phyloP scores from a whole-genome alignment of 2,888 invertebrate species.

The Cataglyphis cursor region DNA sequence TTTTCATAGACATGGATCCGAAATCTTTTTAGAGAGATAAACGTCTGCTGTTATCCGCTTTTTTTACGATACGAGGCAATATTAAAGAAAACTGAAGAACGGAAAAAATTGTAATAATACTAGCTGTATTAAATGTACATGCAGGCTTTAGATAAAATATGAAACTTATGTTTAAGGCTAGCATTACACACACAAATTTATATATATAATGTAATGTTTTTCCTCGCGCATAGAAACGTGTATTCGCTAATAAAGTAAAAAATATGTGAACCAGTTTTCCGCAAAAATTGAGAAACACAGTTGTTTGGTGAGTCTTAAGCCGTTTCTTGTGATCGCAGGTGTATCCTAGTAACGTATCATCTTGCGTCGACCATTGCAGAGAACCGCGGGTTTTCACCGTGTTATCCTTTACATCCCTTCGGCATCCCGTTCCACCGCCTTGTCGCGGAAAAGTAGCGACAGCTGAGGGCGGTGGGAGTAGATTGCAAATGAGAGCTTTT shows the following conservation, averaged over 20 bases:
- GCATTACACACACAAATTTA: neutral
- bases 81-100: neutral
- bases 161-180: neutral
- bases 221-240: neutral
- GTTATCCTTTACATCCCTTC: constrained; percentile 26
- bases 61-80: neutral
- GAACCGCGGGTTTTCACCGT: constrained; percentile 37
- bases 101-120: neutral
- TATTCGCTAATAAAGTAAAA: neutral
- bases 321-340: constrained; percentile 23
- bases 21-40: neutral
- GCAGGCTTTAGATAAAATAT: neutral
- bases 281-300: constrained; percentile 23
- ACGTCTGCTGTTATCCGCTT: neutral
- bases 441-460: constrained; percentile 53
- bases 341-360: constrained; percentile 35
- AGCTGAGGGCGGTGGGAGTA: constrained; percentile 64
- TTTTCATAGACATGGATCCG: constrained; percentile 8
- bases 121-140: neutral
- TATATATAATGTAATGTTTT: neutral
- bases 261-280: neutral
- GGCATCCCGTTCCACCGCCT: constrained; percentile 18
- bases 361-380: constrained; percentile 39
- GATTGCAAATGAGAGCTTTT: constrained; percentile 84
- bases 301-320: constrained; percentile 31